Percentiles rank a stretch among this genome's conserved stretches.
Conservation (phyloP, 1,140 invertebrate species). For the Orchesella cincta region DNA sequence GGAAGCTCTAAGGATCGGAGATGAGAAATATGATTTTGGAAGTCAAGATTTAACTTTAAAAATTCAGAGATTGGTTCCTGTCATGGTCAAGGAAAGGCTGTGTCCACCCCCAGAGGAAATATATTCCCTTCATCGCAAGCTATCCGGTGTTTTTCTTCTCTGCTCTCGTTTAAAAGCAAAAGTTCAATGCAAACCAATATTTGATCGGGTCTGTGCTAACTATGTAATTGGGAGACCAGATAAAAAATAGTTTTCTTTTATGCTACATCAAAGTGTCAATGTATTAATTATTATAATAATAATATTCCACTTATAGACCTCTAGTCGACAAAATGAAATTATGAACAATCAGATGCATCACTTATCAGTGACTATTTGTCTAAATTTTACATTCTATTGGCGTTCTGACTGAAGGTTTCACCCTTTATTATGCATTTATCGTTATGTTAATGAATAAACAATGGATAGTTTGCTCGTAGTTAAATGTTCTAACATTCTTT, state of each 20-base stretch:
- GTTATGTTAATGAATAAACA: too few relatives aligned
- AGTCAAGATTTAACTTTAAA: slow-evolving; percentile 75
- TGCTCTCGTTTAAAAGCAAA: slow-evolving; percentile 86
- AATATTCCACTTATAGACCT: not conserved
- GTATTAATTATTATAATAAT: not conserved
- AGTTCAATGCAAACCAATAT: slow-evolving; percentile 83
- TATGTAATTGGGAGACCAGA: slow-evolving; percentile 60
- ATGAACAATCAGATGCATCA: too few relatives aligned
- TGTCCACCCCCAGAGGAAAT: slow-evolving; percentile 98
- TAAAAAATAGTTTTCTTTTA: not conserved
- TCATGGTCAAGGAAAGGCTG: slow-evolving; percentile 89
- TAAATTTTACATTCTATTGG: too few relatives aligned
- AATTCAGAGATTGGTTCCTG: slow-evolving; percentile 83
- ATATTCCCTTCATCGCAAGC: slow-evolving; percentile 96
- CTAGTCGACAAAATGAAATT: too few relatives aligned
- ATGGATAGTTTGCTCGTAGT: too few relatives aligned
- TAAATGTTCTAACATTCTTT: too few relatives aligned
- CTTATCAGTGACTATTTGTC: too few relatives aligned
- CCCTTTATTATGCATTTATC: too few relatives aligned
- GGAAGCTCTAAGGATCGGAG: slow-evolving; percentile 78
- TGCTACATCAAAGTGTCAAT: not conserved
- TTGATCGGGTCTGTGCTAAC: slow-evolving; percentile 74
- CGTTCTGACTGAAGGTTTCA: too few relatives aligned
- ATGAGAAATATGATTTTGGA: slow-evolving; percentile 83
- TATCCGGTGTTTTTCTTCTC: slow-evolving; percentile 94